Percentiles rank a stretch among this genome's conserved stretches.
These are phyloP conservation scores for Ochropleura leucogaster DNA, from an alignment of 2,888 invertebrate species.

Conservation along the genomic window DNA sequence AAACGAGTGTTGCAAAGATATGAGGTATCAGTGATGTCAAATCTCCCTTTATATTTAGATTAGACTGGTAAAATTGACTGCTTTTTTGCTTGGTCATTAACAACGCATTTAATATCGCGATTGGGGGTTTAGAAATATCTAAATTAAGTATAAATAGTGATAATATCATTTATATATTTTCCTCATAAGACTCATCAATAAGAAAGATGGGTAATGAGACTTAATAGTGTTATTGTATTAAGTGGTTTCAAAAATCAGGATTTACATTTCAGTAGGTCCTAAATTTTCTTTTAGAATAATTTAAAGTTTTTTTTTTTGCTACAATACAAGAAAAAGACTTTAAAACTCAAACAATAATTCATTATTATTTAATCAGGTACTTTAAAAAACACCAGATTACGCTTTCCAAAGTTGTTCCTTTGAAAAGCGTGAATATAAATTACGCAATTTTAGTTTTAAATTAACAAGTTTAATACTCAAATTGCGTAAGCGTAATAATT, in stretches of 20 bases:
- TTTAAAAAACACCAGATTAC: neutral
- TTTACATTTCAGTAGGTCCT: neutral
- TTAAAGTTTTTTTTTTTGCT: neutral
- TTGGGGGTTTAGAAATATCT: constrained; percentile 23
- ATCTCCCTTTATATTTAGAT: constrained; percentile 44
- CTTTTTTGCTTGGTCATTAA: constrained; percentile 26
- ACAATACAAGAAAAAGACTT: too few species aligned
- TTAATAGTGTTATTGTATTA: neutral
- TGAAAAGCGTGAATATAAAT: too few species aligned
- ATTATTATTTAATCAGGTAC: neutral
- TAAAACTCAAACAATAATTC: neutral
- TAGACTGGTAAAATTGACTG: neutral
- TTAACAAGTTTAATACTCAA: too few species aligned
- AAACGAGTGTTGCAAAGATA: constrained; percentile 59
- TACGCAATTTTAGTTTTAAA: neutral
- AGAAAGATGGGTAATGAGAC: neutral
- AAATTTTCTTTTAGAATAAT: neutral
- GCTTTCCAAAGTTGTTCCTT: too few species aligned
- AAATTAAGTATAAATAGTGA: constrained; percentile 1
- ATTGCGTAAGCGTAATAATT: too few species aligned
- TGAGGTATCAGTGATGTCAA: constrained; percentile 31
- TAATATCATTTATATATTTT: constrained; percentile 18
- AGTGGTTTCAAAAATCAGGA: neutral
- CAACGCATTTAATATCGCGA: constrained; percentile 26
- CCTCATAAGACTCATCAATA: neutral